Conservation (phyloP, 2,888 invertebrate genomes). For the Cheilosia grossa region DNA sequence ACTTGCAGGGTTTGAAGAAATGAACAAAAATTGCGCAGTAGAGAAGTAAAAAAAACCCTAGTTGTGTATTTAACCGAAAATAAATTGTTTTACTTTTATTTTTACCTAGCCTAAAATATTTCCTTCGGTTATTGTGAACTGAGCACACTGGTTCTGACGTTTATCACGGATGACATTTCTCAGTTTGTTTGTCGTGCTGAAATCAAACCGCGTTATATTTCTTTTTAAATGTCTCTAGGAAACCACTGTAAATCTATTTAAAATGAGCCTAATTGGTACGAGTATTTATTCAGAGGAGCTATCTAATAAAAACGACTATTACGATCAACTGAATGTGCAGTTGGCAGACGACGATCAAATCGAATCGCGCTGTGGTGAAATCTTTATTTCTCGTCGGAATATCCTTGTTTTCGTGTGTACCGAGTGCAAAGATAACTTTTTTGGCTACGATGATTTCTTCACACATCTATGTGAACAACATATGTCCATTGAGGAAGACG, state of each 20-base stretch:
- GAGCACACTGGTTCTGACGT: too few relatives aligned
- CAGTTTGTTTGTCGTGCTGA: too few relatives aligned
- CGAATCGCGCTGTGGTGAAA: slow-evolving; percentile 72
- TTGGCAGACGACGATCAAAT: slow-evolving; percentile 48
- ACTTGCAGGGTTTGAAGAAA: too few relatives aligned
- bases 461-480: slow-evolving; percentile 65
- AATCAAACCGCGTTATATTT: slow-evolving; percentile 4
- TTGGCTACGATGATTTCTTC: slow-evolving; percentile 48
- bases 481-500: slow-evolving; percentile 20
- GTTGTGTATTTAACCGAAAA: too few relatives aligned
- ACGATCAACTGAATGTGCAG: slow-evolving; percentile 44
- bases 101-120: too few relatives aligned
- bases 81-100: too few relatives aligned
- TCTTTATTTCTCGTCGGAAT: slow-evolving; percentile 66
- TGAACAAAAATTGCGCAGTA: too few relatives aligned
- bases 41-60: too few relatives aligned
- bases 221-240: background rate
- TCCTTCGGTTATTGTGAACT: too few relatives aligned
- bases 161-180: too few relatives aligned
- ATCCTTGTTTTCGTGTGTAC: slow-evolving; percentile 64
- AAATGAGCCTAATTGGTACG: slow-evolving; percentile 61
- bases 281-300: slow-evolving; percentile 46
- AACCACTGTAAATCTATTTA: background rate
- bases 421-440: slow-evolving; percentile 64
- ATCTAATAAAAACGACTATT: slow-evolving; percentile 15